Base-by-base conservation (phyloP, 1,140 invertebrate genomes). In the Eumeta japonica region DNA sequence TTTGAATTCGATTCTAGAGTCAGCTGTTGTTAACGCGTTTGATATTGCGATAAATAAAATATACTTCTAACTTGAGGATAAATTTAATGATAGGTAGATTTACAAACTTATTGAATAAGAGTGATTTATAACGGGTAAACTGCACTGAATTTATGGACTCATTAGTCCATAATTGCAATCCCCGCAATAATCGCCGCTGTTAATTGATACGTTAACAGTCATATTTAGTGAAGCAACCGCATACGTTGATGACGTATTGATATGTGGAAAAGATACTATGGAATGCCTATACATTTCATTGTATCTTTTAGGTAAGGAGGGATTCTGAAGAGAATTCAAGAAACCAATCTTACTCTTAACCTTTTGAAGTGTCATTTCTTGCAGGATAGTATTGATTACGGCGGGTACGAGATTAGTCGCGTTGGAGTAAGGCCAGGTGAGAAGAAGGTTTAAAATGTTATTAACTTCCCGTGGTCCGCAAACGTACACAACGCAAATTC, bases 321-420 rank as follows among this genome's bases (percentile, higher is more conserved):
- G 24, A 16, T 52, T n/a, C 36, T 50, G 5, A 16, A 33, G 10
- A 18, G 40, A 3, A 32, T 50, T 27, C 11, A 32, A 27, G 29
- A 42, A 17, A 41, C 40, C 1, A 37, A 39, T 14, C 34, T 53
- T 9, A 50, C 42, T 2, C 33, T 53, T 7, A 50, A 47, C 11
- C 16, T 50, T 10, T 24, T 14, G 10, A 55, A 52, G 43, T 55
- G 49, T 41, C 15, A 12, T 7, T 49, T 55, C 14, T 24, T 51
- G 3, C 18, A 28, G 11, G 16, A 20, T 33, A 18, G 43, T 24
- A 46, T 57, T 5, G 32, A 50, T n/a, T 39, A 39, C 24, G 14
- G 30, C 9, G 37, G 37, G 10, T 32, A 11, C 18, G 30, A 39
- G n/a, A 39, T 39, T 19, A 20, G 16, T 24, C 32, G 18, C 9